Percentiles rank a stretch among this genome's conserved stretches.
These are phyloP conservation scores for Tautogolabrus adspersus DNA, from an alignment of 2,113 vertebrate species.

Conservation along the genomic window DNA sequence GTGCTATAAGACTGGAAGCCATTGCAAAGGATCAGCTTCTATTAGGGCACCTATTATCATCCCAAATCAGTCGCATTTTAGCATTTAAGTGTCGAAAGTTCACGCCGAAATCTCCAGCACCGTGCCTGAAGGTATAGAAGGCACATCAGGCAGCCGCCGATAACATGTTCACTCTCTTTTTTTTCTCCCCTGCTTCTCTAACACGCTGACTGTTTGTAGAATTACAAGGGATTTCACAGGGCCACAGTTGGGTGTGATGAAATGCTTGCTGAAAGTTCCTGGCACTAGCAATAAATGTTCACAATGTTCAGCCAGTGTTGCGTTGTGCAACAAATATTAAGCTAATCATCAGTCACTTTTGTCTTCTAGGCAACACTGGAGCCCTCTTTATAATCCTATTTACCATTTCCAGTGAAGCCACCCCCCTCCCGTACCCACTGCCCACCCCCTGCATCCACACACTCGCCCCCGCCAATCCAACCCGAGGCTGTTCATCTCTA, in stretches of 20 bases:
- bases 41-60: slow-evolving; percentile 85
- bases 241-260: slow-evolving; percentile 77
- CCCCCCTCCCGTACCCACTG: slow-evolving; percentile 61
- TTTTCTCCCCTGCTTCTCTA: slow-evolving; percentile 31
- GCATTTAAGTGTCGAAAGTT: slow-evolving; percentile 87
- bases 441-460: slow-evolving; percentile 62
- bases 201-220: slow-evolving; percentile 69
- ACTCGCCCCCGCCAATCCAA: slow-evolving; percentile 69
- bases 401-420: slow-evolving; percentile 82
- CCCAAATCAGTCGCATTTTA: slow-evolving; percentile 85
- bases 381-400: slow-evolving; percentile 87
- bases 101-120: slow-evolving; percentile 77
- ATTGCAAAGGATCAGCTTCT: slow-evolving; percentile 83
- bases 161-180: slow-evolving; percentile 64
- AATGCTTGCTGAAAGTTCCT: slow-evolving; percentile 78
- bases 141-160: slow-evolving; percentile 76
- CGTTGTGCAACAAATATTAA: slow-evolving; percentile 88
- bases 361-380: slow-evolving; percentile 83
- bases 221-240: slow-evolving; percentile 79
- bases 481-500: slow-evolving; percentile 91
- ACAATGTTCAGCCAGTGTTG: slow-evolving; percentile 84
- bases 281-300: slow-evolving; percentile 88
- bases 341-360: slow-evolving; percentile 90
- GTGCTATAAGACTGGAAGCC: slow-evolving; percentile 79
- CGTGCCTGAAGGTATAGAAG: slow-evolving; percentile 78